phyloP scores from a whole-genome alignment of 2,113 vertebrate genomes.

The Proteles cristata region DNA sequence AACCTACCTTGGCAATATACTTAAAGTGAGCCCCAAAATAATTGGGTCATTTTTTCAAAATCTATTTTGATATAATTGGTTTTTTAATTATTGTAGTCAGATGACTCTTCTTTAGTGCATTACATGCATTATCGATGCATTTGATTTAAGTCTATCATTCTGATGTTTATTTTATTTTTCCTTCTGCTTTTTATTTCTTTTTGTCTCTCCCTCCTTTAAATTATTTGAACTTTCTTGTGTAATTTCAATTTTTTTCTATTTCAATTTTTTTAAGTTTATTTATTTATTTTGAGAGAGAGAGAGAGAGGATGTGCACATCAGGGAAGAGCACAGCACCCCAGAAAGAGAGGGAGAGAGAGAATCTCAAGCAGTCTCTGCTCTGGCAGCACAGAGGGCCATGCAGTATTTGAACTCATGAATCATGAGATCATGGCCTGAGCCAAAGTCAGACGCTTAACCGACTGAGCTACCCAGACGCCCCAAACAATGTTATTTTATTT shows the following conservation, averaged over 20 bases:
- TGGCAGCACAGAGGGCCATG: too few species aligned
- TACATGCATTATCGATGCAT: neutral
- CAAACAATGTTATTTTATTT: neutral
- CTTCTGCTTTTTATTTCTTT: neutral
- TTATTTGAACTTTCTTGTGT: neutral
- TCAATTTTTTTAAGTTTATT: too few species aligned
- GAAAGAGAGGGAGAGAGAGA: too few species aligned
- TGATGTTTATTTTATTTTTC: neutral
- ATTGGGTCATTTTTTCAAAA: neutral
- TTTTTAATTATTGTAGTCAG: neutral
- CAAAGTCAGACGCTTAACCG: too few species aligned
- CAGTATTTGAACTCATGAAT: too few species aligned
- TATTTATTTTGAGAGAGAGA: too few species aligned
- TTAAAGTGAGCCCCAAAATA: neutral
- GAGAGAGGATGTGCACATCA: too few species aligned
- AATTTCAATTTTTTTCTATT: neutral
- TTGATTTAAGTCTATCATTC: neutral
- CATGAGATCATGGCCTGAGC: too few species aligned
- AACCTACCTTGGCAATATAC: neutral
- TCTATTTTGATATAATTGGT: neutral
- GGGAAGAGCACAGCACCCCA: too few species aligned
- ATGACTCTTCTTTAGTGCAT: neutral
- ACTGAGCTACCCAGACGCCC: too few species aligned
- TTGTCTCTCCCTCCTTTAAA: neutral
- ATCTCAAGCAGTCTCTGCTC: too few species aligned